Base-by-base conservation (phyloP, 2,113 vertebrate species). In the Phalacrocorax carbo region DNA sequence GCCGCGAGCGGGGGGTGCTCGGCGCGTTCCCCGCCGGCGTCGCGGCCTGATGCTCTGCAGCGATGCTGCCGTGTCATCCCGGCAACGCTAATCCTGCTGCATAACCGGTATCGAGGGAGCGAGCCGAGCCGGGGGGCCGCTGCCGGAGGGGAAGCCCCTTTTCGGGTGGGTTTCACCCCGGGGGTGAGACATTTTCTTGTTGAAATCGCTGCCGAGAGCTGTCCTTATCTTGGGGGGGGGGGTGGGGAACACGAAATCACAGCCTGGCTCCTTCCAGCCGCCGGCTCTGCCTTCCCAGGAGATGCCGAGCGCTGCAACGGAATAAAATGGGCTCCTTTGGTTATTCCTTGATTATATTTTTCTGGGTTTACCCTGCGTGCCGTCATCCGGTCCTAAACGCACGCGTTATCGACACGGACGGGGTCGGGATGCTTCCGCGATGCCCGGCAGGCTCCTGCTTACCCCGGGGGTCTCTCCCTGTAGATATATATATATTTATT, bases 321-420 rank as follows among this genome's bases (percentile, higher is more conserved):
- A 20, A 60, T 61, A 29, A 71, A 72, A 66, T 7, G 46, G 57
- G 77, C 64, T 77, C 51, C 54, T 36, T 21, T 2, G 9, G 6
- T 20, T 27, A 3, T 34, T 46, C 58, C 34, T 38, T 3, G 1
- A 5, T 57, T 15, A 4, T 18, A 7, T 51, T 61, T 51, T 48
- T 10, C 23, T 20, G 68, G 15, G 5, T 51, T 60, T 40, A 12
- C 15, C 51, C 42, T 5, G 1, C 4, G 1, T 26, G 26, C 29
- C 2, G 1, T 5, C 25, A 20, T 8, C 27, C 1, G 0, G 10
- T 15, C 72, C 18, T 17, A 48, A 22, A 52, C 2, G 10, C 15
- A 3, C 16, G 22, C 11, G 1, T 29, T 13, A 3, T 5, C 23
- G 6, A 2, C 27, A 15, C 1, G 32, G 25, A 15, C 3, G 4